Percentiles rank a stretch among this genome's conserved stretches.
Conservation (phyloP, 2,888 invertebrate species). For the Andrena marginata region DNA sequence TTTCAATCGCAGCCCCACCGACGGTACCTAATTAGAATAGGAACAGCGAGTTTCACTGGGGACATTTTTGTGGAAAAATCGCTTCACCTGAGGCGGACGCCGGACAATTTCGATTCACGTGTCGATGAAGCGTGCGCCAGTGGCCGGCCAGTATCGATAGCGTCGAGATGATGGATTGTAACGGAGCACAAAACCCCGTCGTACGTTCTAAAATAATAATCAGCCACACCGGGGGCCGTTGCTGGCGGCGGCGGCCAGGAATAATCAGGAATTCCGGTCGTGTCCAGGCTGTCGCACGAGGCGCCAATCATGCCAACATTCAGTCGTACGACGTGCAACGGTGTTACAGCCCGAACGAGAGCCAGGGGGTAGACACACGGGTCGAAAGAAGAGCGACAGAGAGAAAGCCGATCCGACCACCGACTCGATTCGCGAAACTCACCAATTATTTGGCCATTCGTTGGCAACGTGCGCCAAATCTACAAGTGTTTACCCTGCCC, state of each 20-base stretch:
- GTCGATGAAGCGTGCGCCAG: slow-evolving; percentile 27
- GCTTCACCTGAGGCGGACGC: not conserved
- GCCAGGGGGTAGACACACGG: slow-evolving; percentile 49
- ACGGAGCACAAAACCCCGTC: slow-evolving; percentile 66
- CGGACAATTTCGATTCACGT: slow-evolving; percentile 47
- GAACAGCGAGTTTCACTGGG: not conserved
- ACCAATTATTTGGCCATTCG: slow-evolving; percentile 84
- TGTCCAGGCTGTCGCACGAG: slow-evolving; percentile 78
- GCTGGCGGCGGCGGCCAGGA: slow-evolving; percentile 60
- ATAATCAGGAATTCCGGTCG: slow-evolving; percentile 82
- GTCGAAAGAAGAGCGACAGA: slow-evolving; percentile 63
- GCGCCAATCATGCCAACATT: slow-evolving; percentile 84
- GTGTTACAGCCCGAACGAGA: slow-evolving; percentile 59
- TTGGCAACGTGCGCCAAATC: slow-evolving; percentile 84
- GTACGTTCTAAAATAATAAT: slow-evolving; percentile 78
- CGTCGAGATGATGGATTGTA: slow-evolving; percentile 70
- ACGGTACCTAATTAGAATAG: not conserved
- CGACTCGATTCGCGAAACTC: slow-evolving; percentile 80
- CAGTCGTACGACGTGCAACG: slow-evolving; percentile 76
- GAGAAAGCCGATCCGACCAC: slow-evolving; percentile 63
- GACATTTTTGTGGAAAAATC: not conserved
- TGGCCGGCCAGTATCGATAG: slow-evolving; percentile 63
- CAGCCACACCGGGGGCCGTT: slow-evolving; percentile 55
- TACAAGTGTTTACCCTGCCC: slow-evolving; percentile 82
- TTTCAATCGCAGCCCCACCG: no score